Base-by-base conservation (phyloP, 2,888 invertebrate genomes). In the Himalopsyche tibetana region DNA sequence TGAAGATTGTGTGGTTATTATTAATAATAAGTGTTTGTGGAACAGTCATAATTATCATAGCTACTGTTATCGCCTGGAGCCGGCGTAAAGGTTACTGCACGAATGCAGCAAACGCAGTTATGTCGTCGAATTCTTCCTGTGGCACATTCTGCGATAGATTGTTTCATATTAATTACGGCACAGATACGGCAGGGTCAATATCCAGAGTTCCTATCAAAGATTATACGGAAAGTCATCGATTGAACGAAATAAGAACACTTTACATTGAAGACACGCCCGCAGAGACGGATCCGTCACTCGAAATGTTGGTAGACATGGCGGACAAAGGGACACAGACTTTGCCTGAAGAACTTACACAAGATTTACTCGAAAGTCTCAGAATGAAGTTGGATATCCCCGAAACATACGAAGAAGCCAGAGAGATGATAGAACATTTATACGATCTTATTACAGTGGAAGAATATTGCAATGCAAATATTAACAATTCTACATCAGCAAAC, bases 401-500 rank as follows among this genome's bases (percentile, higher is more conserved):
- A 84, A 95, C 96, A 86, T 96, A 96, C 89, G 94, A 95, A 84
- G 95, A 96, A 90, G 96, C 96, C 3, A 93, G 95, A 63, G 96
- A 96, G 91, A 95, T 96, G 93, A 96, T 96, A 87, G 96, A 96
- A 90, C 95, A 96, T 89, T 92, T 96, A 8, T 96, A 96, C 89
- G 96, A 96, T 90, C 93, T 96, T 83, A 95, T 96, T 82, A 95
- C 96, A 90, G 94, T 95, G 4, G 95, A 95, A 89, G 95, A 96
- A 89, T 94, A 93, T 88, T 94, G 94, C 89, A 94, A 94, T 88
- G 92, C 93, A 86, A 94, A 94, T 89, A 92, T 93, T 87, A 92
- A 93, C 88, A 90, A 92, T 88, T 86, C 88, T 19, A 79, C 88
- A 11, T 84, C 89, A 2, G 88, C 82, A 69, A 89, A 55, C 51